A percentile compares a stretch with the other conserved stretches of the same genome.
Conservation (phyloP, 1,140 invertebrate genomes). For the Stegodyphus mimosarum region DNA sequence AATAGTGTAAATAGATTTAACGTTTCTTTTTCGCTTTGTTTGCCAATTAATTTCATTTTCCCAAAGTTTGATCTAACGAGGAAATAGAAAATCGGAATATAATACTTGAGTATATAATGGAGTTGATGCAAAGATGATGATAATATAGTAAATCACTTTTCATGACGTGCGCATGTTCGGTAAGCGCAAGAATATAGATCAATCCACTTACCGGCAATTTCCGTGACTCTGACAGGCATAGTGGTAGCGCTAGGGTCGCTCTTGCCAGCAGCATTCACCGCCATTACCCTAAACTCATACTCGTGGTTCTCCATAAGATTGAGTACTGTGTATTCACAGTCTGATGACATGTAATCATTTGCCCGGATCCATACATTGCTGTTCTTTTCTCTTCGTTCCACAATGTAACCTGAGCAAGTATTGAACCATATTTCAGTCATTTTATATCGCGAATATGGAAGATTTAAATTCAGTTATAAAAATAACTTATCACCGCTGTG, state of each 20-base stretch:
- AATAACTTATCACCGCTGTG: neutral
- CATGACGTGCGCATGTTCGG: no score
- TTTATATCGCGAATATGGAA: neutral
- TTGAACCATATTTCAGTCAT: no score
- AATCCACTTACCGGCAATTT: constrained; percentile 35
- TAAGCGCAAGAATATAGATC: no score
- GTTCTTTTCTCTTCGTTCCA: constrained; percentile 77
- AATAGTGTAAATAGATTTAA: no score
- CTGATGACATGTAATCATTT: constrained; percentile 88
- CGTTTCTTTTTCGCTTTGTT: no score
- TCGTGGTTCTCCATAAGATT: constrained; percentile 73
- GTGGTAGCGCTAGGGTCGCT: constrained; percentile 55
- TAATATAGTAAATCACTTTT: no score
- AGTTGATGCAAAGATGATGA: no score
- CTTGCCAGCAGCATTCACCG: constrained; percentile 61
- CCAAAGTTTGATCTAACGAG: no score
- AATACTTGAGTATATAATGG: no score
- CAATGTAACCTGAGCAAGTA: constrained; percentile 45
- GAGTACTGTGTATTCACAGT: constrained; percentile 86
- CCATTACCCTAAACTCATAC: constrained; percentile 63
- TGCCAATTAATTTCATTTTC: no score
- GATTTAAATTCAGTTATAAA: neutral
- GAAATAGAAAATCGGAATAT: no score
- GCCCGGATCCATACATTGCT: constrained; percentile 84
- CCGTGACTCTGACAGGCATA: constrained; percentile 59